Conservation (phyloP, 2,113 vertebrate genomes). For the Callipepla squamata region DNA sequence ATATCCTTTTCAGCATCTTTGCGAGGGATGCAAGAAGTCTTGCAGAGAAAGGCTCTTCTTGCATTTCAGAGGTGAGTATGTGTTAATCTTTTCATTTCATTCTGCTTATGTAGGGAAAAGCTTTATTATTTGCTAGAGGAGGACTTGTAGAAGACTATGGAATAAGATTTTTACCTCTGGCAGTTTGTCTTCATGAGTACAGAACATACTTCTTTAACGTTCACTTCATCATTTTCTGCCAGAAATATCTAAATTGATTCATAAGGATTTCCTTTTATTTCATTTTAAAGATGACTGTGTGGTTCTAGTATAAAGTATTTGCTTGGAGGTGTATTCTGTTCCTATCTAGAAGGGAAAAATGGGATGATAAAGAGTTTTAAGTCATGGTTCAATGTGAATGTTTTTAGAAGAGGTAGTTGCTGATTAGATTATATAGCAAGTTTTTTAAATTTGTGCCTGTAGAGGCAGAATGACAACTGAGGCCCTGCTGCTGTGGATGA, state of each 20-base stretch:
- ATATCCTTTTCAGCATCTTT: conserved; percentile 86
- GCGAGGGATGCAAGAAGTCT: conserved; percentile 92
- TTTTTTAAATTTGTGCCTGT: not conserved
- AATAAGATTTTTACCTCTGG: conserved; percentile 53
- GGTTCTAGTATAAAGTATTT: conserved; percentile 17
- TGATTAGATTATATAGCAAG: not conserved
- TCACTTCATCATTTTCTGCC: conserved; percentile 25
- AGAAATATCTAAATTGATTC: not conserved
- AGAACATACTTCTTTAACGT: conserved; percentile 1
- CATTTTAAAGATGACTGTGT: conserved; percentile 56
- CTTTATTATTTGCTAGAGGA: conserved; percentile 41
- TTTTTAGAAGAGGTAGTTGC: not conserved
- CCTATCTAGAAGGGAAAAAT: not conserved
- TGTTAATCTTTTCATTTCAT: conserved; percentile 71
- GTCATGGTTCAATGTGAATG: not conserved
- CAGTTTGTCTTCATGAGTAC: conserved; percentile 24
- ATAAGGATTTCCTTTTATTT: conserved; percentile 34
- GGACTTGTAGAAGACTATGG: conserved; percentile 63
- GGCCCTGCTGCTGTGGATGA: not conserved
- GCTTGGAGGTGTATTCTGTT: not conserved
- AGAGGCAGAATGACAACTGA: not conserved
- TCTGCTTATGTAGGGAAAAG: conserved; percentile 59
- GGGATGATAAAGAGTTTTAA: not conserved
- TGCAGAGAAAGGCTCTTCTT: conserved; percentile 96
- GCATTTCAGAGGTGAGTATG: conserved; percentile 94